Percentiles rank a stretch among this genome's conserved stretches.
These are phyloP conservation scores for Hyperopisus bebe DNA, from an alignment of 2,113 vertebrate genomes.

Conservation along the genomic window DNA sequence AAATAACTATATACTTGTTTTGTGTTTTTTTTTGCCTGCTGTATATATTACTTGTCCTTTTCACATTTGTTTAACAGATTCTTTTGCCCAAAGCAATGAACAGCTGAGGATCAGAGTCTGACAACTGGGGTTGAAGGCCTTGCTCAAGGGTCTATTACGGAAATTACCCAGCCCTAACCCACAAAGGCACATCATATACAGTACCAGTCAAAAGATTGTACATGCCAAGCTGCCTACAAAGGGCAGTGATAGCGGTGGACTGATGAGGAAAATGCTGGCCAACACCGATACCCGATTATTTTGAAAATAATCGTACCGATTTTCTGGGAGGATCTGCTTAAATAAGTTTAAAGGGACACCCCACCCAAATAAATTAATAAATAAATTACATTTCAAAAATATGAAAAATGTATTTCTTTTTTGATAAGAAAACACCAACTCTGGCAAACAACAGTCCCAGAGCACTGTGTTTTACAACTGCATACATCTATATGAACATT, in stretches of 20 bases:
- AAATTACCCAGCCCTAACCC: neutral
- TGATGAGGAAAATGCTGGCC: neutral
- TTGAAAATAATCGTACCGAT: neutral
- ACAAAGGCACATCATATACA: neutral
- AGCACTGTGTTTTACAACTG: neutral
- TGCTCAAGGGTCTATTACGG: neutral
- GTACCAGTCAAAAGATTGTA: neutral
- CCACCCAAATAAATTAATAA: neutral
- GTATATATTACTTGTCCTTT: neutral
- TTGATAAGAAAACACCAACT: neutral
- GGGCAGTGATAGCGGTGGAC: neutral
- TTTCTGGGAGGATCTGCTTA: neutral
- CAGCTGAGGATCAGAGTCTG: neutral
- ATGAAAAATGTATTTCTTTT: neutral
- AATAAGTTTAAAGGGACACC: neutral
- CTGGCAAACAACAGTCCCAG: neutral
- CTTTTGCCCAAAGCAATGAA: neutral
- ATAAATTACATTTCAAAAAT: neutral
- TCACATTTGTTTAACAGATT: neutral
- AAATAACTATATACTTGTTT: neutral
- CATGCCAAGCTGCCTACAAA: neutral
- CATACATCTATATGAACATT: neutral
- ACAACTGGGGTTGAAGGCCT: neutral
- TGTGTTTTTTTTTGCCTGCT: neutral
- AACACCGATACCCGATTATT: too few species aligned